Base-by-base conservation (phyloP, 2,888 invertebrate species). In the Cheilosia soror region DNA sequence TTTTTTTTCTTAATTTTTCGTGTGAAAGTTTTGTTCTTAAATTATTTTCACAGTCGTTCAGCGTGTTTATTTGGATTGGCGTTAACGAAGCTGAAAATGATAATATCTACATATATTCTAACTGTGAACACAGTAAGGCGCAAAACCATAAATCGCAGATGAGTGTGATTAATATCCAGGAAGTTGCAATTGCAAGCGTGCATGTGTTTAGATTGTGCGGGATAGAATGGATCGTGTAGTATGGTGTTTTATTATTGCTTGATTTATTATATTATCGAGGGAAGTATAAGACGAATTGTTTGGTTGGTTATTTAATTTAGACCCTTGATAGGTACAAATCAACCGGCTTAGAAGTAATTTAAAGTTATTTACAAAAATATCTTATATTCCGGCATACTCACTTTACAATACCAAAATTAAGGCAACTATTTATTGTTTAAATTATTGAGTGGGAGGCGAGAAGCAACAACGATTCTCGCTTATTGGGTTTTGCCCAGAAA, bases 141-240 rank as follows among this genome's bases (percentile, higher is more conserved):
- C 25, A 51, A 13, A 37, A 27, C 51, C 37, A 66, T 66, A 53
- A 66, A 66, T 53, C 51, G 13, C 15, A 40, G 25, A 51, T 53
- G 15, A n/a, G 33, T 40, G 37, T 51, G 53, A 66, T 53, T 25
- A 66, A 66, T 66, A 40, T 9, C 15, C 25, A 15, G 66, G 51
- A 53, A 53, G 51, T 7, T 66, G 51, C 37, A 40, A 7, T 7
- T 66, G 51, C 37, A 40, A 7, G n/a, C 7, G 11, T 27, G 51
- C 37, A 66, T 40, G 25, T 51, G 29, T 29, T 27, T 40, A 53
- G n/a, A n/a, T 13, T 53, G 63, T 3, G 40, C 27, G 20, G 7
- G 66, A 27, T 4, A 9, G 47, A 29, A 29, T 15, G 9, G 27
- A 15, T 11, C 4, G 5, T 13, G 4, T 13, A 11, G 4, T 13